Evolutionary conservation across 2,113 vertebrate species (phyloP).

Genomic region (Glareola pratincola): DNA sequence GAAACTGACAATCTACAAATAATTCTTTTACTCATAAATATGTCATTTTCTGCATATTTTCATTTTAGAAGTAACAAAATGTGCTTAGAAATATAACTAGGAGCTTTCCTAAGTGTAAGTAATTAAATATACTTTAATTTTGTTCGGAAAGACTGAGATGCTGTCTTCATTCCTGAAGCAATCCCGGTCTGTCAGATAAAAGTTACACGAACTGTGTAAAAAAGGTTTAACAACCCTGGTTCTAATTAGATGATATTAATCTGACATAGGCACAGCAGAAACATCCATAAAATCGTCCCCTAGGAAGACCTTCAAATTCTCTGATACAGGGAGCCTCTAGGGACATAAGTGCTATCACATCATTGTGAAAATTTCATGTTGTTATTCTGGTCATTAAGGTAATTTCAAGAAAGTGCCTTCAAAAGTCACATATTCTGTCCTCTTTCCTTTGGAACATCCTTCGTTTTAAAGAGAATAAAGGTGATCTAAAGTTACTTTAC

Average conservation of each 20-base stretch:
- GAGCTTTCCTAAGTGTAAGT: background rate
- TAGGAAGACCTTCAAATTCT: background rate
- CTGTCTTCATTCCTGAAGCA: background rate
- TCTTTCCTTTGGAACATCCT: background rate
- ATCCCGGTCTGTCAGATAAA: background rate
- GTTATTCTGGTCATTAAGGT: background rate
- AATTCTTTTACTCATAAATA: background rate
- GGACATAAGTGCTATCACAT: rapidly evolving
- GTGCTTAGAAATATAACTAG: background rate
- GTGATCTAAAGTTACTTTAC: background rate
- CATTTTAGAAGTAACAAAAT: background rate
- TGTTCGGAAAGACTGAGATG: background rate
- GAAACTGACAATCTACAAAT: background rate
- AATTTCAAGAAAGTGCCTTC: background rate
- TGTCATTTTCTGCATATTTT: background rate
- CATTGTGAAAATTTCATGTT: background rate
- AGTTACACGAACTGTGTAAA: background rate
- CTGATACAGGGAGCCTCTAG: background rate
- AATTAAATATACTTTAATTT: background rate
- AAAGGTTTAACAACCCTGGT: background rate
- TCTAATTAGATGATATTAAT: background rate
- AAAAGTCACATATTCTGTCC: background rate
- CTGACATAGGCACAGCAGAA: background rate
- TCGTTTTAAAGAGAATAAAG: background rate
- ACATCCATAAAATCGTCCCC: background rate